Evolutionary conservation across 2,888 invertebrate genomes (phyloP), one percentile per base, ranked within the genome.

Genomic region (Diplolepis rosae): DNA sequence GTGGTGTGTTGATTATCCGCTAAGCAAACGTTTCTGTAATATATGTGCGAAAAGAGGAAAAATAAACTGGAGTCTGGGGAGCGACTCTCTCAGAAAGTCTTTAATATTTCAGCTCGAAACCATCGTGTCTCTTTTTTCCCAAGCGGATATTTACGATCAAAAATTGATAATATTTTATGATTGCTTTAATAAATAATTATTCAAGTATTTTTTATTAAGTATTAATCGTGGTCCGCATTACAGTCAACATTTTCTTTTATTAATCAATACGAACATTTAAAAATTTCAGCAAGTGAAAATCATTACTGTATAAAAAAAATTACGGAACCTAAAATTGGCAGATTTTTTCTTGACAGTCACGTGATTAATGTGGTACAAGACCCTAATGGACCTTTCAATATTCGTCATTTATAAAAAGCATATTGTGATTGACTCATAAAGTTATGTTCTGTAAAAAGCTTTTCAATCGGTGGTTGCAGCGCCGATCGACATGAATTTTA

Each of bases 11-110:
- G 15, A 65, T 69, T 69, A 71, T 69, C 56, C 56, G 56, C 50
- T 70, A 56, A 51, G 51, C 72, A 69, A 75, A 70, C 70, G 70
- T 69, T 75, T 66, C 56, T 69, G 69, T 65, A 79, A 79, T 79
- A 82, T 80, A 77, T 76, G 74, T 75, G 70, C 68, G 70, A 71
- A 69, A 73, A 70, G 65, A 61, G 70, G 51, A 68, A 70, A 45
- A 72, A 75, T 72, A 77, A 78, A 79, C 76, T 77, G 70, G 79
- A 78, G 79, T 74, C 78, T 69, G 68, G 79, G 79, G 79, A 80
- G 68, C 77, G 77, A 77, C 77, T 78, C 69, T 24, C 68, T 35
- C 66, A 54, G 52, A 70, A 67, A 50, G 50, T 61, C 75, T 74
- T 78, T 75, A 81, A 81, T 80, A 80, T 79, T 80, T 81, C 75